Evolutionary conservation across 2,797 vertebrate genomes (phyloP), one percentile per base, ranked within the genome.

Genomic region (Philypnodon macrostomus): DNA sequence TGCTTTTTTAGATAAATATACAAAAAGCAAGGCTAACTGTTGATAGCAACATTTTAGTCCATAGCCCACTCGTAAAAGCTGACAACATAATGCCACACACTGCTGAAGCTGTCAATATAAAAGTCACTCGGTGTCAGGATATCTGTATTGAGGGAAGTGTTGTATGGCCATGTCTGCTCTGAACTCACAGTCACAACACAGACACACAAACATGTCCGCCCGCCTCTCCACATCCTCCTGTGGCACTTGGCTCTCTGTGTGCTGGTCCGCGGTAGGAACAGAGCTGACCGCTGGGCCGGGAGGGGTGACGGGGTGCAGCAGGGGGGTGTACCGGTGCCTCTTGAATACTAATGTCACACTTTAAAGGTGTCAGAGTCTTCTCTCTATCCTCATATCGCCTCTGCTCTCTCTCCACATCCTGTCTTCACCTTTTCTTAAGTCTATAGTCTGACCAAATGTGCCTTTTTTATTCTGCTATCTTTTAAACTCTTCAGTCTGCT

Each of bases 341-440:
- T 67, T 81, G 87, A 87, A 89, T 89, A 86, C 87, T 87, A 85
- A 89, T 89, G 67, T 52, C 40, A 65, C 81, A 87, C 82, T 89
- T 88, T 86, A 81, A 44, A 44, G 72, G 69, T 81, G 70, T 79
- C 76, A 73, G 73, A 58, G 59, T 74, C 67, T 57, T 50, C 66
- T 71, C n/a, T n/a, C n/a, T n/a, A n/a, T n/a, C 79, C 57, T 41
- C 54, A 40, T 48, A 49, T 64, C 64, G 53, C 59, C 58, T 74
- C 57, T 47, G 51, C 40, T 74, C 40, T 47, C 40, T 51, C 55
- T 34, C 63, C 65, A 33, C 47, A 58, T 59, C 45, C 58, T 70
- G 39, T 49, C 45, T 40, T 58, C 30, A 13, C 53, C 37, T 18
- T 63, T 66, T 49, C 44, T 58, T 77, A 53, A 50, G 45, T 48